Conservation (phyloP, 2,888 invertebrate species). For the Orthosia gothica region DNA sequence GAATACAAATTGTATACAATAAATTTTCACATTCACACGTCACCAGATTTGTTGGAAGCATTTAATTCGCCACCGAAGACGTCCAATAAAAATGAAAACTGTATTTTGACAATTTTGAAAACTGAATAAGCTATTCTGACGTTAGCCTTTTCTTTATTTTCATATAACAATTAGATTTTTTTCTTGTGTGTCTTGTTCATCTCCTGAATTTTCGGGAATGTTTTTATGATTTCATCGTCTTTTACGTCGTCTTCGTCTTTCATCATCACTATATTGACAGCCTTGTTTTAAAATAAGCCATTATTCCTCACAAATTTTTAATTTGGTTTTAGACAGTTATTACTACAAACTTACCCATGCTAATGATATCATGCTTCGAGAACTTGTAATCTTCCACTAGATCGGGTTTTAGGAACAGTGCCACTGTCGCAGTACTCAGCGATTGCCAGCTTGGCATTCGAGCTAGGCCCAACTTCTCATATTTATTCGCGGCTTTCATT, state of each 20-base stretch:
- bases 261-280: too few relatives aligned
- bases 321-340: too few relatives aligned
- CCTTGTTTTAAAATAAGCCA: too few relatives aligned
- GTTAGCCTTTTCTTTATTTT: conserved; percentile 74
- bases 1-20: too few relatives aligned
- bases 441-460: neutral
- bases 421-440: neutral
- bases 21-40: too few relatives aligned
- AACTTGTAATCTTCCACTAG: neutral
- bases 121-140: conserved; percentile 79
- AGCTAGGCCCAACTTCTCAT: neutral
- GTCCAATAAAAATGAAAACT: conserved; percentile 78
- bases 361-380: conserved; percentile 3
- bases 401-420: conserved; percentile 1
- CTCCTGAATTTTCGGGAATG: too few relatives aligned
- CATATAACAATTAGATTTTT: too few relatives aligned
- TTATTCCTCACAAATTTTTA: too few relatives aligned
- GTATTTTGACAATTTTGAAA: too few relatives aligned
- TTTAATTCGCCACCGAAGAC: conserved; percentile 70
- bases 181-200: too few relatives aligned
- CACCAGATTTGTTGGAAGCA: neutral
- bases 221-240: too few relatives aligned
- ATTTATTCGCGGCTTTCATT: neutral
- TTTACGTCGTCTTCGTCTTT: too few relatives aligned
- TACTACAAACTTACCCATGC: neutral